Percentiles rank a stretch among this genome's conserved stretches.
Conservation (phyloP, 1,140 invertebrate species). For the Pogonomyrmex californicus region DNA sequence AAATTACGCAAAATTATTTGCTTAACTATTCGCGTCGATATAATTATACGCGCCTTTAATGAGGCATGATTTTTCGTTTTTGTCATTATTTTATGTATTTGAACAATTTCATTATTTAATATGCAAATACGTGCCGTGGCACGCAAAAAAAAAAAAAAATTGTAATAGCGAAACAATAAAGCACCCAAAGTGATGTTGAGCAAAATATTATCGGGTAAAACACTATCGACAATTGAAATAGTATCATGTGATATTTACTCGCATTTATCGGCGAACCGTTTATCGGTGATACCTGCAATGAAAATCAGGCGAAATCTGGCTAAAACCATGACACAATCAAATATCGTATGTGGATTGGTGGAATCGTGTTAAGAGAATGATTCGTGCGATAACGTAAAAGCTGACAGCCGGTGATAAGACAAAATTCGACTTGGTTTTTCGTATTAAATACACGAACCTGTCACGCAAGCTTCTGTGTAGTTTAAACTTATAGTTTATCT, state of each 20-base stretch:
- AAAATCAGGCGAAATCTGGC: background rate
- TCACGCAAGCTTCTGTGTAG: background rate
- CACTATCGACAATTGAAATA: background rate
- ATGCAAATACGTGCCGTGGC: background rate
- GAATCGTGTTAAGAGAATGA: background rate
- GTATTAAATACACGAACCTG: background rate
- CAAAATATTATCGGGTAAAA: background rate
- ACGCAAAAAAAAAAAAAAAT: background rate
- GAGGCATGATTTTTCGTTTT: too few species aligned
- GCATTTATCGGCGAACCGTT: slow-evolving; percentile 3
- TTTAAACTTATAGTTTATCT: background rate
- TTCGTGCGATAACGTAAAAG: background rate
- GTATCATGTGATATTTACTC: slow-evolving; percentile 4
- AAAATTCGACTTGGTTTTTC: background rate
- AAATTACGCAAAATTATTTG: background rate
- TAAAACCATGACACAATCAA: background rate
- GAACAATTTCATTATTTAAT: background rate
- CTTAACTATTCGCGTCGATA: background rate
- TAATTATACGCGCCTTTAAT: background rate
- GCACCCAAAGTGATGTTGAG: background rate
- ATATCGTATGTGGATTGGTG: background rate
- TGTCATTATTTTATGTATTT: background rate
- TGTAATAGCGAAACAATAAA: background rate
- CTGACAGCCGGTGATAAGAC: background rate
- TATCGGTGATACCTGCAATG: background rate